Base-by-base conservation (phyloP, 2,888 invertebrate genomes). In the Allacma fusca region DNA sequence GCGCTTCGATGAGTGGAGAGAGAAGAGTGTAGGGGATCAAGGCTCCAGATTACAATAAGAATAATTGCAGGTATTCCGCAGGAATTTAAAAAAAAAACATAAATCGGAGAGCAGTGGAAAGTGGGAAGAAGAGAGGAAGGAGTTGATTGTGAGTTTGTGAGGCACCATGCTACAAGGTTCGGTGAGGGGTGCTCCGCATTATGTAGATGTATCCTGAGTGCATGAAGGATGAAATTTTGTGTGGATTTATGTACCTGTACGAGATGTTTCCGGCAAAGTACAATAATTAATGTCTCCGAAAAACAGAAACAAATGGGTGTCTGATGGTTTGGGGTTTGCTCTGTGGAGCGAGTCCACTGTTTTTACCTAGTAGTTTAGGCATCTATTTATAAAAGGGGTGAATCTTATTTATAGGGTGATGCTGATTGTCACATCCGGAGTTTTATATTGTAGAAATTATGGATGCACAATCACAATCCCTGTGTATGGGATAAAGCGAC, bases 371-470 rank as follows among this genome's bases (percentile, higher is more conserved):
- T 26, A 34, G 59, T 28, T 19, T 68, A 21, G 23, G 21, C 72
- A 72, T 57, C 59, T 50, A 72, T 72, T 72, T 50, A 72, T 72
- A 57, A 74, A 64, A 74, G 65, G 74, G 44, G 74, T 44, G 65
- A 74, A 64, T 74, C 64, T 64, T 73, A 73, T 73, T 74, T 64
- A 64, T 74, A 64, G 65, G 65, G 74, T 74, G 65, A 74, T 65
- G 73, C 34, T 75, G 75, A 75, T 75, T 69, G 76, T 69, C 62
- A 76, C 69, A 76, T 76, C 76, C 76, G 69, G 76, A 69, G 62
- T 40, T 69, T 68, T 70, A 65, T 64, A 65, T 74, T 28, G 26
- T 43, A 43, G 44, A 26, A 40, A 44, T 44, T 74, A 44, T 64
- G 62, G 62, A 62, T 4, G 24, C 62, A 62, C 26, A 26, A 13